Evolutionary conservation across 2,888 invertebrate genomes (phyloP), one percentile per base, ranked within the genome.

Genomic region (Chymomyza procnemis): DNA sequence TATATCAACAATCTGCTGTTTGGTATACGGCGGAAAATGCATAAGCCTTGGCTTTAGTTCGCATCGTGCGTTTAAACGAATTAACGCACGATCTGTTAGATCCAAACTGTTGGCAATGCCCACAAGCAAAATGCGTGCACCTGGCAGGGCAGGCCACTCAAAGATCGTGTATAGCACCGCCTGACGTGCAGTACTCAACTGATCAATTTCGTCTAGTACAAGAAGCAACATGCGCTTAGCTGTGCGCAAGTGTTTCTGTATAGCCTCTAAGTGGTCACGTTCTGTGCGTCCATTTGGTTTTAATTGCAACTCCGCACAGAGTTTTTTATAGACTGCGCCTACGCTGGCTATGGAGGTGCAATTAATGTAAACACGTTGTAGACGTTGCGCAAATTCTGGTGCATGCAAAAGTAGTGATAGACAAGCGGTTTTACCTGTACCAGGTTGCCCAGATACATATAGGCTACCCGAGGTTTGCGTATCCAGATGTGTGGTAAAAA

Each of bases 101-200:
- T 99, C 99, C 65, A 99, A 92, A 3, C 99, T 96, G 91, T 99
- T 99, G 14, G 99, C 98, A 74, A 99, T 96, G 52, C 98, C 99
- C 34, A 99, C 93, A 8, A 99, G 92, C 55, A 98, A 93, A 0
- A 99, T 88, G 48, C 93, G 94, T 0, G 96, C 94, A 21, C 93
- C 91, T 0, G 91, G 89, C 63, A 94, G 89, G 0, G 96, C 93
- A 0, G 98, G 97, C 98, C 97, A 98, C 88, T 97, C 97, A 89
- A 99, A 99, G 79, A 99, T 94, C 1, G 96, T 95, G 91, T 99
- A 98, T 5, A 99, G 92, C 2, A 99, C 95, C 0, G 96, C 94
- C 85, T 98, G 97, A 80, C 94, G 94, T 3, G 88, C 74, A 74
- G 95, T 95, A 84, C 96, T 95, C 48, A 99, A 91, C 89, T 99